Evolutionary conservation across 2,888 invertebrate species (phyloP).

Genomic region (Microctonus brassicae): DNA sequence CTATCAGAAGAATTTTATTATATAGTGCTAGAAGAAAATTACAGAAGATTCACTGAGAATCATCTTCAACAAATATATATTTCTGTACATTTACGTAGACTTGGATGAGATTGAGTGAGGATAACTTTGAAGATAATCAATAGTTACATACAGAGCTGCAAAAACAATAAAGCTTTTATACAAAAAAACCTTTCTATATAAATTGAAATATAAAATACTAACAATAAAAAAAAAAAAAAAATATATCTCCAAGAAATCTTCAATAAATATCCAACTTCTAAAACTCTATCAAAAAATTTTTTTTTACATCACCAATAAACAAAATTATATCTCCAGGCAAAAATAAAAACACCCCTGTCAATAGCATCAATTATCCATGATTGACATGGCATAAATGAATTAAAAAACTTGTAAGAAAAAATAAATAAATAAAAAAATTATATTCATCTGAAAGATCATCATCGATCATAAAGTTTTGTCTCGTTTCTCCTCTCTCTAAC

Average conservation of each 20-base stretch:
- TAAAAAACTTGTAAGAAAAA: background rate
- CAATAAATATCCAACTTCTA: too few relatives aligned
- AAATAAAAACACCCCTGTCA: background rate
- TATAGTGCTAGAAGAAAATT: background rate
- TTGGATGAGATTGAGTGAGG: background rate
- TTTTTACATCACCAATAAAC: background rate
- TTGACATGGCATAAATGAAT: background rate
- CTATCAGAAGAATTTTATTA: background rate
- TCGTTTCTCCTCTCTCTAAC: conserved; percentile 24
- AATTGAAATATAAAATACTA: background rate
- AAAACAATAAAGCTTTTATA: background rate
- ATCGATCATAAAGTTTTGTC: conserved; percentile 41
- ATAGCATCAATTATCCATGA: background rate
- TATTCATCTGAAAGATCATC: conserved; percentile 29
- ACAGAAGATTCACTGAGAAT: background rate
- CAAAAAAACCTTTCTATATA: background rate
- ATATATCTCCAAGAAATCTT: too few relatives aligned
- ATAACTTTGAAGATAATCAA: background rate
- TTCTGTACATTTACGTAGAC: background rate
- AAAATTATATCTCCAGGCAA: background rate
- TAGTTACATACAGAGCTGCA: background rate
- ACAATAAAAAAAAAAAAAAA: background rate
- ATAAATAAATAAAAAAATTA: background rate
- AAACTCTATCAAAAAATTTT: too few relatives aligned
- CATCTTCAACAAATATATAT: background rate